Evolutionary conservation across 1,140 invertebrate species (phyloP).

Genomic region (Epicauta chinensis): DNA sequence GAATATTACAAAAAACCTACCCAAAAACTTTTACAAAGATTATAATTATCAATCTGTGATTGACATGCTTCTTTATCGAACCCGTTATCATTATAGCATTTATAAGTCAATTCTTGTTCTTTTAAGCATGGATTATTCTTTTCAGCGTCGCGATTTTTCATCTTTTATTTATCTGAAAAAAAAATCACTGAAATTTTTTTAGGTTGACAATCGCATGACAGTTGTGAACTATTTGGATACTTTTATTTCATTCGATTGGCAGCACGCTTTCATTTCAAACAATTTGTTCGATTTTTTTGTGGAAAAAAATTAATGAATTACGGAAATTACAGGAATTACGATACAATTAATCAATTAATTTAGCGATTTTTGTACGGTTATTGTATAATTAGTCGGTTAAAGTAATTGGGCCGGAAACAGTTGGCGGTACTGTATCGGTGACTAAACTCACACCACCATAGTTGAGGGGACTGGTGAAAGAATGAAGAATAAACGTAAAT

Average conservation of each 20-base stretch:
- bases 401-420: neutral
- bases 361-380: too few relatives aligned
- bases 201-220: too few relatives aligned
- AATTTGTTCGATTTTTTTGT: neutral
- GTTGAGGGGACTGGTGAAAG: constrained; percentile 4
- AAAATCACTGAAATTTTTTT: neutral
- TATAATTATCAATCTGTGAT: constrained; percentile 58
- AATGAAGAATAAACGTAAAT: constrained; percentile 11
- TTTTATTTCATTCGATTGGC: neutral
- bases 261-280: neutral
- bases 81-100: constrained; percentile 53
- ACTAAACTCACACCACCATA: constrained; percentile 11
- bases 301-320: neutral
- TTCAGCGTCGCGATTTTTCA: constrained; percentile 41
- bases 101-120: constrained; percentile 54
- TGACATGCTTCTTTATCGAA: constrained; percentile 55
- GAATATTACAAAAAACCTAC: constrained; percentile 27
- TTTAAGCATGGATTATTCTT: constrained; percentile 43
- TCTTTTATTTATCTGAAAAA: neutral
- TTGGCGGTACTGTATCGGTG: constrained; percentile 9
- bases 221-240: neutral
- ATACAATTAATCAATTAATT: too few relatives aligned
- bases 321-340: neutral
- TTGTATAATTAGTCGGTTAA: too few relatives aligned
- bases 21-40: constrained; percentile 47